phyloP scores from a whole-genome alignment of 1,140 invertebrate genomes.

The Delia radicum region DNA sequence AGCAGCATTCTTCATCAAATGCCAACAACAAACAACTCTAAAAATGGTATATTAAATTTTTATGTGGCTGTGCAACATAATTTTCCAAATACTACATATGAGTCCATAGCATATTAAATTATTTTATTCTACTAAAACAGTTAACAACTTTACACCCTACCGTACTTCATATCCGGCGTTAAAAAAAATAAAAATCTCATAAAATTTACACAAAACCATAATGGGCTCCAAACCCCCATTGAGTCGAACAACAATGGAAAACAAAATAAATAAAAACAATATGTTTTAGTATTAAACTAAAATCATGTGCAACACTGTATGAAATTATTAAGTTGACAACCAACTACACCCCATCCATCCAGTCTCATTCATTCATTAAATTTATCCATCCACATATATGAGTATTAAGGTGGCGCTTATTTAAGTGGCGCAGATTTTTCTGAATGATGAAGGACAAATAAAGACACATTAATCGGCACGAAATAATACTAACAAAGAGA shows the following conservation, averaged over 20 bases:
- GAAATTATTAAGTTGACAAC: neutral
- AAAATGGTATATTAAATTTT: neutral
- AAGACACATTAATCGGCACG: too few species aligned
- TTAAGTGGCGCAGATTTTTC: too few species aligned
- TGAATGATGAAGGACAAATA: too few species aligned
- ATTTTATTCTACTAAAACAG: neutral
- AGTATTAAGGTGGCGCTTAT: too few species aligned
- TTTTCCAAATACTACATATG: slow-evolving; percentile 16
- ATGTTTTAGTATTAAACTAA: neutral
- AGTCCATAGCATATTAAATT: neutral
- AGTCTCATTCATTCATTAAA: too few species aligned
- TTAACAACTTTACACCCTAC: neutral
- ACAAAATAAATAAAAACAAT: neutral
- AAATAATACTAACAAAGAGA: too few species aligned
- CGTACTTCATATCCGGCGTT: neutral
- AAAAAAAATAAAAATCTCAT: neutral
- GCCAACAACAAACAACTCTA: neutral
- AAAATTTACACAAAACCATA: neutral
- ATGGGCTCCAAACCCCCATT: neutral
- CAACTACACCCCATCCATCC: neutral
- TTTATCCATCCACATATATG: too few species aligned
- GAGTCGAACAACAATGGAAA: neutral
- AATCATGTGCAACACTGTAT: neutral
- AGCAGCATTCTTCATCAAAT: neutral
- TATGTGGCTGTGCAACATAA: too few species aligned